phyloP scores from a whole-genome alignment of 2,113 vertebrate genomes.

The Solenodon paradoxus region DNA sequence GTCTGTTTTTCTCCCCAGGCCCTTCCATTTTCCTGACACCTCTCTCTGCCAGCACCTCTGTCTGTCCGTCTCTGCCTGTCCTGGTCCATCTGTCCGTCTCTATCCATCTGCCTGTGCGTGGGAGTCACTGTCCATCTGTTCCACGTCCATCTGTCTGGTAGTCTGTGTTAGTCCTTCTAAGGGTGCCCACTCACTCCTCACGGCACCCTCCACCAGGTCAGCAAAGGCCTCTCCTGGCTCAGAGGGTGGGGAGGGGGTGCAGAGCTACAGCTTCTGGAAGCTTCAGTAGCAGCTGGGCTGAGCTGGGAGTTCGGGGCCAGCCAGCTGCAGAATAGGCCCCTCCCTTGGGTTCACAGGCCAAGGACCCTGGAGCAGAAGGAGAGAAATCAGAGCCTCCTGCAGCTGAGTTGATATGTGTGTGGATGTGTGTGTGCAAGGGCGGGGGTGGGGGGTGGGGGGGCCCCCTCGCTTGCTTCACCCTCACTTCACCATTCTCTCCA shows the following conservation, averaged over 20 bases:
- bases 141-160: conserved; percentile 68
- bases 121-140: conserved; percentile 74
- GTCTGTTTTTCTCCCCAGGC: neutral
- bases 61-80: conserved; percentile 69
- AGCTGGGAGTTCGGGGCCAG: conserved; percentile 63
- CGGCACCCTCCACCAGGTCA: conserved; percentile 59
- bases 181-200: conserved; percentile 46
- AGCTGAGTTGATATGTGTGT: conserved; percentile 4
- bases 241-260: neutral
- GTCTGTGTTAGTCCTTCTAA: conserved; percentile 65
- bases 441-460: neutral
- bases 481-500: neutral
- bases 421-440: neutral
- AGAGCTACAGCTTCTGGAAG: conserved; percentile 70
- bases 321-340: conserved; percentile 68
- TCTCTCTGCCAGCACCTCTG: conserved; percentile 59
- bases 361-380: conserved; percentile 67
- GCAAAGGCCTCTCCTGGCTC: conserved; percentile 55
- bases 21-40: conserved; percentile 32
- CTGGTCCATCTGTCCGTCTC: conserved; percentile 75
- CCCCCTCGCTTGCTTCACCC: neutral
- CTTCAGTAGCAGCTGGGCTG: conserved; percentile 72
- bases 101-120: conserved; percentile 62
- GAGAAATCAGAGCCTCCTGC: conserved; percentile 4
- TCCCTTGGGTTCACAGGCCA: conserved; percentile 69